Evolutionary conservation across 2,797 vertebrate genomes (phyloP).

Genomic region (Pitangus sulphuratus): DNA sequence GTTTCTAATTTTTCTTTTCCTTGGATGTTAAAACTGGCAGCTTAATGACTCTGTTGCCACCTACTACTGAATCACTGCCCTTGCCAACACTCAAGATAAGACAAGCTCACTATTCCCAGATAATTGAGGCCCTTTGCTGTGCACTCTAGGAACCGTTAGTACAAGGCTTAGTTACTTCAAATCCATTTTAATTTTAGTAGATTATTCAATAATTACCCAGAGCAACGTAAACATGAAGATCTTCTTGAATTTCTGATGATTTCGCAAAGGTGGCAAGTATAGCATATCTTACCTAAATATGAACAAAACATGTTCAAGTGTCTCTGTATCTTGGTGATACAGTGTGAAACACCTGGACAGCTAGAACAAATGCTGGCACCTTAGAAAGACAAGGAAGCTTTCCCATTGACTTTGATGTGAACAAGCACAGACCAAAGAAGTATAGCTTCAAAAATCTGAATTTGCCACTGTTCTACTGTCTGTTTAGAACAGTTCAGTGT

Average conservation of each 20-base stretch:
- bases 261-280: neutral
- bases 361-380: neutral
- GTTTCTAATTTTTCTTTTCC: conserved; percentile 48
- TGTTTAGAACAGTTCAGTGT: neutral
- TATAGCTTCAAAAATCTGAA: neutral
- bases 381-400: neutral
- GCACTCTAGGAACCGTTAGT: neutral
- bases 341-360: neutral
- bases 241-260: neutral
- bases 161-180: neutral
- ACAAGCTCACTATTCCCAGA: conserved; percentile 60
- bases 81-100: conserved; percentile 74
- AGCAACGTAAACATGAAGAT: neutral
- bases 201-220: neutral
- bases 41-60: conserved; percentile 71
- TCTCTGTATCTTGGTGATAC: neutral
- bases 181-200: neutral
- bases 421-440: neutral
- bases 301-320: neutral
- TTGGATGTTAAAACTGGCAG: conserved; percentile 68
- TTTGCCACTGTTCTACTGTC: neutral
- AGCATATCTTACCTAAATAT: neutral
- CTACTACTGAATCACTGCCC: conserved; percentile 59
- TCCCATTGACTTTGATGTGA: neutral
- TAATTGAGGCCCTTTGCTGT: neutral